A percentile compares a stretch with the other conserved stretches of the same genome.
Evolutionary conservation across 2,888 invertebrate genomes (phyloP).

Genomic region (Eupeodes latifasciatus): DNA sequence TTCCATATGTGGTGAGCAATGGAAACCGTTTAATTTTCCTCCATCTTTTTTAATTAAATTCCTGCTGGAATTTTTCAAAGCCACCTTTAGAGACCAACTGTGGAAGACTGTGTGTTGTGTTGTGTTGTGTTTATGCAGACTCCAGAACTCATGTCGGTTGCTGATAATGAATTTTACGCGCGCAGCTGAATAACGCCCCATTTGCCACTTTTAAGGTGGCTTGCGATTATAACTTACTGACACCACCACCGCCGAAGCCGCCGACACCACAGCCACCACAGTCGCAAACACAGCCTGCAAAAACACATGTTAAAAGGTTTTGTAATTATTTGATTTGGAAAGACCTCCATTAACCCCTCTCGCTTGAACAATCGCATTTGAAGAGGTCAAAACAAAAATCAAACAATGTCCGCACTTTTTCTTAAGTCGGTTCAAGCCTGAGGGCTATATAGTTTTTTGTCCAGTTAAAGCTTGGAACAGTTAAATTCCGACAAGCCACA

Average conservation of each 20-base stretch:
- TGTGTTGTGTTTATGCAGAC: background rate
- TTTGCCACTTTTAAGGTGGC: conserved; percentile 70
- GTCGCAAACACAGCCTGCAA: too few relatives aligned
- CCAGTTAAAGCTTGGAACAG: background rate
- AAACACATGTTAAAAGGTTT: conserved; percentile 62
- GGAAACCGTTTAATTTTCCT: conserved; percentile 59
- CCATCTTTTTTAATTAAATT: conserved; percentile 72
- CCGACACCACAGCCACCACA: background rate
- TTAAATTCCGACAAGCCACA: conserved; percentile 54
- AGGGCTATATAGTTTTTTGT: background rate
- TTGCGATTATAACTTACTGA: conserved; percentile 49
- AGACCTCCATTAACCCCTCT: conserved; percentile 72
- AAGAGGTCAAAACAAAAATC: conserved; percentile 57
- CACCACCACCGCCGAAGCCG: background rate
- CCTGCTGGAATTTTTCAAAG: conserved; percentile 67
- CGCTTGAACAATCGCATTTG: background rate
- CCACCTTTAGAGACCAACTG: conserved; percentile 25
- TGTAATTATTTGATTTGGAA: conserved; percentile 76
- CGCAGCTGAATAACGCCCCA: conserved; percentile 65
- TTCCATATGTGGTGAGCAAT: conserved; percentile 19
- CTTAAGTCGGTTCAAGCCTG: background rate
- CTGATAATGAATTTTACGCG: conserved; percentile 66
- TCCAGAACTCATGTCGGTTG: background rate
- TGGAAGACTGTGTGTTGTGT: background rate
- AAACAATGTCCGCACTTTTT: conserved; percentile 40